Conservation (phyloP, 1,140 invertebrate species). For the Aphis gossypii region DNA sequence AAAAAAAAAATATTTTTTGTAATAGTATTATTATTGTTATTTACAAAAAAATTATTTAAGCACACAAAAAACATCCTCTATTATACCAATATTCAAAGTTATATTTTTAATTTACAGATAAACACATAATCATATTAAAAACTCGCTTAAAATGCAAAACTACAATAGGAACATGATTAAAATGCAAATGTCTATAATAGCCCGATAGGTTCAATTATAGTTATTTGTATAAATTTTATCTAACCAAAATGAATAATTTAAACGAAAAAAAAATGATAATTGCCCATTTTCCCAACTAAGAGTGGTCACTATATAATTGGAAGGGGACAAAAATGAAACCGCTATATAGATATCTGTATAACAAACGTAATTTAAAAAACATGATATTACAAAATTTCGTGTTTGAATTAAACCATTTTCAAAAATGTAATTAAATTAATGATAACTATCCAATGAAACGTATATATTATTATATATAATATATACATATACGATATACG, state of each 20-base stretch:
- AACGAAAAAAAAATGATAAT: not conserved
- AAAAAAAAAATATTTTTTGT: no score
- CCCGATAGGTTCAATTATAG: slow-evolving; percentile 23
- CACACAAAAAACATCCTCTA: not conserved
- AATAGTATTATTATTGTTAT: not conserved
- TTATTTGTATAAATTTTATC: slow-evolving; percentile 7
- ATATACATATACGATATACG: not conserved
- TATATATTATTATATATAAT: not conserved
- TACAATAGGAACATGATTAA: slow-evolving; percentile 27
- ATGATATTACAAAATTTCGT: not conserved
- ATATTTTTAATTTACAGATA: slow-evolving; percentile 16
- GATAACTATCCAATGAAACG: not conserved
- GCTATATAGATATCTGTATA: slow-evolving; percentile 7
- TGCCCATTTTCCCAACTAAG: not conserved
- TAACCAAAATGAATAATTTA: slow-evolving; percentile 8
- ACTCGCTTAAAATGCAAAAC: slow-evolving; percentile 7
- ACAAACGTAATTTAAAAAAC: slow-evolving; percentile 22
- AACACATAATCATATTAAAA: not conserved
- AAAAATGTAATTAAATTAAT: not conserved
- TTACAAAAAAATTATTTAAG: not conserved
- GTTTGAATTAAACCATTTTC: not conserved
- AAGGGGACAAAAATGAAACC: not conserved
- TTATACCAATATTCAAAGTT: slow-evolving; percentile 17
- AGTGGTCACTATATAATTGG: slow-evolving; percentile 31
- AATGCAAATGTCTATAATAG: slow-evolving; percentile 30